A percentile compares a stretch with the other conserved stretches of the same genome.
Evolutionary conservation across 2,797 vertebrate species (phyloP).

Genomic region (Tokudaia muenninki): DNA sequence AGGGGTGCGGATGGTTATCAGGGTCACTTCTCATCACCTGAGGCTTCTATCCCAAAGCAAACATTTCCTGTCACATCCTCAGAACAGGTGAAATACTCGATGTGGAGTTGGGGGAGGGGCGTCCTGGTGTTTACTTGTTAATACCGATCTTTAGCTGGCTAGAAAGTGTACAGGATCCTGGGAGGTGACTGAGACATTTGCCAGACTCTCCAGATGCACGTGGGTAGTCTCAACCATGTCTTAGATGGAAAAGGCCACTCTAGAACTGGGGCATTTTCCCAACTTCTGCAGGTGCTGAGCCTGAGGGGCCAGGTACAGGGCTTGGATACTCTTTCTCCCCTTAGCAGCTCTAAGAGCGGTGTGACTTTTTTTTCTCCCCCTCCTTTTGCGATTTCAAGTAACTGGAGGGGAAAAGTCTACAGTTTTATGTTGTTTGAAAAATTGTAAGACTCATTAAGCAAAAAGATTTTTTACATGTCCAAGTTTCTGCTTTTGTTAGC

Average conservation of each 20-base stretch:
- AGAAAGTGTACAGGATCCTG: constrained; percentile 58
- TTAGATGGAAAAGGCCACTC: constrained; percentile 52
- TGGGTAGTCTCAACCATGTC: neutral
- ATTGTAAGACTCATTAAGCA: constrained; percentile 56
- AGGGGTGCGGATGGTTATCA: neutral
- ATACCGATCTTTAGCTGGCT: neutral
- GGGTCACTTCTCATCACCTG: constrained; percentile 4
- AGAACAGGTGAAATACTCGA: constrained; percentile 41
- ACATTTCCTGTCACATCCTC: neutral
- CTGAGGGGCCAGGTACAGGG: neutral
- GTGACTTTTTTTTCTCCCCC: neutral
- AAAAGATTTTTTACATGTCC: neutral
- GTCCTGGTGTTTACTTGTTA: neutral
- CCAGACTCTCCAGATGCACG: constrained; percentile 72
- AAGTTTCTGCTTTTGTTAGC: constrained; percentile 15
- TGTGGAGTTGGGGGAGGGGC: neutral
- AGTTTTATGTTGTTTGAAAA: constrained; percentile 67
- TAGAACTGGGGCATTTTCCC: constrained; percentile 43
- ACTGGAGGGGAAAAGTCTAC: constrained; percentile 24
- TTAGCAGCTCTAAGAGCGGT: constrained; percentile 15
- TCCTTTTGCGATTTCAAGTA: neutral
- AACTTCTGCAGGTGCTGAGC: constrained; percentile 60
- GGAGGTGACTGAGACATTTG: constrained; percentile 67
- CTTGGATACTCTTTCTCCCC: constrained; percentile 45
- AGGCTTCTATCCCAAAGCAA: neutral